Conservation (phyloP, 2,113 vertebrate species). For the Antechinus flavipes region DNA sequence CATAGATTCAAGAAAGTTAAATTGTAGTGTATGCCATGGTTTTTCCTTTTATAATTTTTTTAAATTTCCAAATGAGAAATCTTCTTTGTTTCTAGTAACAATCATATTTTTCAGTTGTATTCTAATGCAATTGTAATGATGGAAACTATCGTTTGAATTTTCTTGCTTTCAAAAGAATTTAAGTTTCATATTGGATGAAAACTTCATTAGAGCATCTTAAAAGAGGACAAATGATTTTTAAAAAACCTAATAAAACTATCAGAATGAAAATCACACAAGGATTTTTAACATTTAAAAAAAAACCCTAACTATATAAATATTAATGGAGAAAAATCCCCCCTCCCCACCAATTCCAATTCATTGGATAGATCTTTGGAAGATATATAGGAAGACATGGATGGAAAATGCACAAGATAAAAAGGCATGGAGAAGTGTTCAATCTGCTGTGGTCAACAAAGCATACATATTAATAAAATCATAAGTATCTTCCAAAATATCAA, state of each 20-base stretch:
- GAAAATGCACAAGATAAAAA: background rate
- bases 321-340: background rate
- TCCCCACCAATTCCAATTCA: background rate
- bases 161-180: conserved; percentile 22
- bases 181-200: conserved; percentile 24
- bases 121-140: conserved; percentile 4
- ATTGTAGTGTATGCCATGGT: conserved; percentile 13
- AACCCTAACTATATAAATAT: background rate
- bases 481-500: background rate
- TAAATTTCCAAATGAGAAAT: conserved; percentile 33
- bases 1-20: conserved; percentile 33
- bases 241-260: background rate
- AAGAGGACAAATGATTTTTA: conserved; percentile 14
- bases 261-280: conserved; percentile 16
- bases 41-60: background rate
- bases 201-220: conserved; percentile 37
- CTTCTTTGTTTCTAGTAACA: conserved; percentile 15
- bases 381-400: background rate
- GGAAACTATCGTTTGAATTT: conserved; percentile 11
- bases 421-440: background rate
- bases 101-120: conserved; percentile 6
- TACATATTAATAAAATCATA: background rate
- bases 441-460: background rate
- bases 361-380: background rate
- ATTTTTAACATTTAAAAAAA: background rate